Conservation (phyloP, 2,113 vertebrate genomes). For the Thinocorus orbignyianus region DNA sequence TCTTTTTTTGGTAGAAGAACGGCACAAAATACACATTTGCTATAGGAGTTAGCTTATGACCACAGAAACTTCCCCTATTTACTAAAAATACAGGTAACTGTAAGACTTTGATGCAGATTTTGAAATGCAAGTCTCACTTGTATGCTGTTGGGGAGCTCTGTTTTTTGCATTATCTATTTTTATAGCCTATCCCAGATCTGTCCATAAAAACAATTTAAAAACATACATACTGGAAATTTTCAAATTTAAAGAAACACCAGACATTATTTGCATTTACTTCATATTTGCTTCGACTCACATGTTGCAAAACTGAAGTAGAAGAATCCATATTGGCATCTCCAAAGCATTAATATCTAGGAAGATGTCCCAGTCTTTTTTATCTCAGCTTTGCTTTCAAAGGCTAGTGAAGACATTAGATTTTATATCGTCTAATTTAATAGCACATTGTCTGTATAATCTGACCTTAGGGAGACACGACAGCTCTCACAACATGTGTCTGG, state of each 20-base stretch:
- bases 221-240: neutral
- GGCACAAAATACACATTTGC: neutral
- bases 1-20: neutral
- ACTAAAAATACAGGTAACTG: neutral
- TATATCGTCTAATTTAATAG: neutral
- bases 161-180: neutral
- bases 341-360: neutral
- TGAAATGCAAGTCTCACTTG: neutral
- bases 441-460: neutral
- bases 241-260: neutral
- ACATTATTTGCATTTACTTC: neutral
- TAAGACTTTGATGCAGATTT: neutral
- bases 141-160: neutral
- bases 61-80: neutral
- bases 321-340: neutral
- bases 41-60: neutral
- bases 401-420: neutral
- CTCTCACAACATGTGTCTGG: neutral
- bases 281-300: neutral
- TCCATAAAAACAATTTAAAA: neutral
- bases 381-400: neutral
- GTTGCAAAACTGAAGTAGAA: neutral
- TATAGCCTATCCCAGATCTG: neutral
- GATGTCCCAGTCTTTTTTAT: neutral
- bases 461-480: rapidly evolving